Percentiles rank a stretch among this genome's conserved stretches.
Evolutionary conservation across 2,888 invertebrate genomes (phyloP).

Genomic region (Perdita meconis): DNA sequence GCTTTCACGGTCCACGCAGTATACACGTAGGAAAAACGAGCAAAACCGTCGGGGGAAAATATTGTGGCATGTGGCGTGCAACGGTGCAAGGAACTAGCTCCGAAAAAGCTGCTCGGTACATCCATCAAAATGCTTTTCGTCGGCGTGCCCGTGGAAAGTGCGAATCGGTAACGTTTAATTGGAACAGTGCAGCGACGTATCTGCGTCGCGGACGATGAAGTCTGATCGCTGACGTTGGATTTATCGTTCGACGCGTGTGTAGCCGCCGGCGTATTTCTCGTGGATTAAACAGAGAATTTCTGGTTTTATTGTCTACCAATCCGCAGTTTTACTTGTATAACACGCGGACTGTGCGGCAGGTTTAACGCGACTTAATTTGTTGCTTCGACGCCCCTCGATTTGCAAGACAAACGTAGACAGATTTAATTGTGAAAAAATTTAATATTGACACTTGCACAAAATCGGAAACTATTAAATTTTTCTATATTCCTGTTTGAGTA

Average conservation of each 20-base stretch:
- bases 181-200: slow-evolving; percentile 35
- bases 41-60: slow-evolving; percentile 46
- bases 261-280: slow-evolving; percentile 1
- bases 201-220: slow-evolving; percentile 30
- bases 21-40: slow-evolving; percentile 36
- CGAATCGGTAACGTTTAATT: slow-evolving; percentile 66
- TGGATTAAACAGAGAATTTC: not conserved
- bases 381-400: too few relatives aligned
- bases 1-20: slow-evolving; percentile 16
- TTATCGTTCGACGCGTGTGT: slow-evolving; percentile 15
- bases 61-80: slow-evolving; percentile 36
- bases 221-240: slow-evolving; percentile 33
- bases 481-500: too few relatives aligned
- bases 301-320: not conserved
- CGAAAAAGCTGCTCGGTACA: slow-evolving; percentile 55
- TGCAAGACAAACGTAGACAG: too few relatives aligned
- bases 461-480: not conserved
- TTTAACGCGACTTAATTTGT: too few relatives aligned
- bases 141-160: slow-evolving; percentile 44
- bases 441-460: too few relatives aligned
- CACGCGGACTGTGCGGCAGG: too few relatives aligned
- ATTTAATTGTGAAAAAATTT: too few relatives aligned
- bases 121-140: slow-evolving; percentile 61
- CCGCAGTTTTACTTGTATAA: not conserved
- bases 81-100: slow-evolving; percentile 41